These are phyloP conservation scores for Leptonema lineaticorne DNA, from an alignment of 1,140 invertebrate genomes.

Conservation along the genomic window DNA sequence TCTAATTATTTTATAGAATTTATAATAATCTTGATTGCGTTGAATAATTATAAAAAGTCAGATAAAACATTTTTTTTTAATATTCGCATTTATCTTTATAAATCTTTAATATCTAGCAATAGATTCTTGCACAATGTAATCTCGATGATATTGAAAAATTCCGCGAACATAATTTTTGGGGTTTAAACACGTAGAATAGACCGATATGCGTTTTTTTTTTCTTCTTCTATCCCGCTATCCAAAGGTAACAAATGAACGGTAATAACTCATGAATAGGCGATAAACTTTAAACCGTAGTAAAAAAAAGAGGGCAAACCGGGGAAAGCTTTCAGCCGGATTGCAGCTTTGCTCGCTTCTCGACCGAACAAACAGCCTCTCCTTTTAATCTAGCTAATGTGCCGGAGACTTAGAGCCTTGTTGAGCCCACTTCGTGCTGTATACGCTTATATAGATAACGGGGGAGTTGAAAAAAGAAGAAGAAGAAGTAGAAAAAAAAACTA, in stretches of 20 bases:
- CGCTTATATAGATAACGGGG: neutral
- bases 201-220: neutral
- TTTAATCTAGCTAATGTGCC: conserved; percentile 42
- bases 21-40: too few relatives aligned
- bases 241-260: conserved; percentile 35
- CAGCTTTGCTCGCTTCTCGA: neutral
- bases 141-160: too few relatives aligned
- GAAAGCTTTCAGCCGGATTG: conserved; percentile 39
- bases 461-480: neutral
- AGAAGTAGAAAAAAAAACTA: neutral
- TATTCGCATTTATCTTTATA: too few relatives aligned
- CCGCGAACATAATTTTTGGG: too few relatives aligned
- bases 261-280: conserved; percentile 40
- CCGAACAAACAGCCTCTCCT: conserved; percentile 28
- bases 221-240: too few relatives aligned
- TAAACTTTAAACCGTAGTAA: conserved; percentile 39
- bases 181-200: conserved; percentile 2
- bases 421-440: conserved; percentile 2
- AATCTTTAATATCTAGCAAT: too few relatives aligned
- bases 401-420: conserved; percentile 33
- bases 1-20: too few relatives aligned
- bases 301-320: conserved; percentile 7
- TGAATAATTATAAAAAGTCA: too few relatives aligned
- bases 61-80: too few relatives aligned
- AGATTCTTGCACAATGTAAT: too few relatives aligned